Base-by-base conservation (phyloP, 2,888 invertebrate genomes). In the Dione vanillae region DNA sequence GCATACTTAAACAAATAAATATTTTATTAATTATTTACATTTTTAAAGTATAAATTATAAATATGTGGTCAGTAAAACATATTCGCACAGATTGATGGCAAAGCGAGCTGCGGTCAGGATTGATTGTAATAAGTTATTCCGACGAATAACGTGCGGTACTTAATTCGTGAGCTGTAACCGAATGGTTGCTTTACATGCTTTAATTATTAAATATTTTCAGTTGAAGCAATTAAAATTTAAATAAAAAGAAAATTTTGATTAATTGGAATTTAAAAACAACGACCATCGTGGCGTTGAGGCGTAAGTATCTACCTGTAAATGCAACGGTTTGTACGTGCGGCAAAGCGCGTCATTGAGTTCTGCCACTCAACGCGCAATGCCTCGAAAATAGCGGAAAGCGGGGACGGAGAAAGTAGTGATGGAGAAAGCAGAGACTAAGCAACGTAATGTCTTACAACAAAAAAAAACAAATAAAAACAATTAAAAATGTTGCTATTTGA, bases 91-190 rank as follows among this genome's bases (percentile, higher is more conserved):
- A 45, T 43, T 27, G 61, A 35, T 12, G 14, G 45, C 61, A n/a
- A n/a, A 16, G 5, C 45, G 61, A 61, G 61, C 37, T 45, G 61
- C 61, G 45, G 61, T 61, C 45, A 16, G 27, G 27, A 27, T 45
- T n/a, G n/a, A 61, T 45, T n/a, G n/a, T 45, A 61, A 61, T 45
- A 43, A 27, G 45, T 61, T 45, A 27, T 61, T 61, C 11, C 45
- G 16, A 10, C 56, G 43, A 19, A 61, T 61, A 16, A 27, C n/a
- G 61, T 45, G 45, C 45, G n/a, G 45, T 14, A 16, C 61, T 61
- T 11, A n/a, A 27, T 43, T 45, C 27, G 45, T 45, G 56, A 56
- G 37, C 56, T 56, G 45, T 27, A 35, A 61, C 16, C 61, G 8
- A 61, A 45, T 45, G 6, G n/a, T 27, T 35, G 56, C n/a, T 61